Conservation (phyloP, 2,888 invertebrate species). For the Pachycephus smyrnensis region DNA sequence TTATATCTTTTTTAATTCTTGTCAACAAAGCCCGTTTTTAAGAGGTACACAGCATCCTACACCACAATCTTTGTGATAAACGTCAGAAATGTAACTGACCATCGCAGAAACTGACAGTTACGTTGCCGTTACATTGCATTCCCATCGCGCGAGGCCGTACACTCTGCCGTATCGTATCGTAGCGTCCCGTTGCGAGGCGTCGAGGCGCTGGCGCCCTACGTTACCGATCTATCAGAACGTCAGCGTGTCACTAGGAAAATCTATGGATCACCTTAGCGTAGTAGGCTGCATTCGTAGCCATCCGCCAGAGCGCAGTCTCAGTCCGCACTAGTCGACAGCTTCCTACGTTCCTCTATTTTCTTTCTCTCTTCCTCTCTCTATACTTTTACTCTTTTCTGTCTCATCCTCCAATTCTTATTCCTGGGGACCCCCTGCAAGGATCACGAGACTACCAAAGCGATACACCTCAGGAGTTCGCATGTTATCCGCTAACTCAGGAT, state of each 20-base stretch:
- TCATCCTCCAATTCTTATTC: constrained; percentile 19
- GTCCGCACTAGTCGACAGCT: background rate
- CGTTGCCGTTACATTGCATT: background rate
- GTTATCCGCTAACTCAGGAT: background rate
- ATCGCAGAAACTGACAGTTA: constrained; percentile 1
- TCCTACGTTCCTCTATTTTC: constrained; percentile 7
- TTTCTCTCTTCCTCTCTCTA: constrained; percentile 4
- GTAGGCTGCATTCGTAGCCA: background rate
- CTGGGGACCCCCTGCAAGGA: background rate
- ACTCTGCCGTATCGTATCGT: background rate
- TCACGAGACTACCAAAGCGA: background rate
- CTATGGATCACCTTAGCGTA: constrained; percentile 5
- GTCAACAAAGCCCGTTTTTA: background rate
- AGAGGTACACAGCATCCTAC: background rate
- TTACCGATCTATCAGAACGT: constrained; percentile 2
- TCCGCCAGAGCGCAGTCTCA: constrained; percentile 3
- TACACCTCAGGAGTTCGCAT: background rate
- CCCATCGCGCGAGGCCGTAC: constrained; percentile 1
- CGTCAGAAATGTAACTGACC: background rate
- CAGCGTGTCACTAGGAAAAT: background rate
- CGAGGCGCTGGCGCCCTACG: background rate
- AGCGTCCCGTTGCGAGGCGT: background rate
- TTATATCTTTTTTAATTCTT: background rate
- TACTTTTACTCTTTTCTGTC: constrained; percentile 4
- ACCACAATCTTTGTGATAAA: background rate